Percentiles rank a stretch among this genome's conserved stretches.
These are phyloP conservation scores for Coptodon rendalli DNA, from an alignment of 2,113 vertebrate genomes.

Conservation along the genomic window DNA sequence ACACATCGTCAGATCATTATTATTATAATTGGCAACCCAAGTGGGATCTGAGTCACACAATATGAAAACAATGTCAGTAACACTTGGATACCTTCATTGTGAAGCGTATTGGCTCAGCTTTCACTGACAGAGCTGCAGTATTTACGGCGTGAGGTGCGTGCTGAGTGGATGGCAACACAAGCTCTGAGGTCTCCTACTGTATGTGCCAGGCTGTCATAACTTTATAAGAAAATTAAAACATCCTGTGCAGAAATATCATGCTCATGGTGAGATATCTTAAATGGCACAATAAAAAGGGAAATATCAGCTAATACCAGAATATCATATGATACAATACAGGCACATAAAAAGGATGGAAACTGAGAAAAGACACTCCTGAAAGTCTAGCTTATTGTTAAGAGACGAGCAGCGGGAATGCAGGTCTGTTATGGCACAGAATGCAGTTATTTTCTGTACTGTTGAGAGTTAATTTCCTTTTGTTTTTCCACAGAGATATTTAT, in stretches of 20 bases:
- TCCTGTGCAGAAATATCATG: neutral
- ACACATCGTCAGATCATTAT: neutral
- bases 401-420: neutral
- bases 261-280: neutral
- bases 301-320: neutral
- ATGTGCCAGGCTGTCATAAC: neutral
- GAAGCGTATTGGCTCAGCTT: neutral
- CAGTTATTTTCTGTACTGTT: neutral
- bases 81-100: neutral
- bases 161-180: neutral
- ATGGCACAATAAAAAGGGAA: neutral
- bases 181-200: neutral
- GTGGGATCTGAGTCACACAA: neutral
- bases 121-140: neutral
- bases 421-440: neutral
- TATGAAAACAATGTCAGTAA: neutral
- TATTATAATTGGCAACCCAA: neutral
- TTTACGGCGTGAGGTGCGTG: neutral
- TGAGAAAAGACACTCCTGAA: neutral
- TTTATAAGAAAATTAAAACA: neutral
- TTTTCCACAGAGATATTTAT: slow-evolving; percentile 10
- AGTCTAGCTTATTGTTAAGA: neutral
- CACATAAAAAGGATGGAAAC: neutral
- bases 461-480: slow-evolving; percentile 5
- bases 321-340: neutral